Percentiles rank a stretch among this genome's conserved stretches.
phyloP scores from a whole-genome alignment of 2,797 vertebrate species.

The Acanthurus lineatus region DNA sequence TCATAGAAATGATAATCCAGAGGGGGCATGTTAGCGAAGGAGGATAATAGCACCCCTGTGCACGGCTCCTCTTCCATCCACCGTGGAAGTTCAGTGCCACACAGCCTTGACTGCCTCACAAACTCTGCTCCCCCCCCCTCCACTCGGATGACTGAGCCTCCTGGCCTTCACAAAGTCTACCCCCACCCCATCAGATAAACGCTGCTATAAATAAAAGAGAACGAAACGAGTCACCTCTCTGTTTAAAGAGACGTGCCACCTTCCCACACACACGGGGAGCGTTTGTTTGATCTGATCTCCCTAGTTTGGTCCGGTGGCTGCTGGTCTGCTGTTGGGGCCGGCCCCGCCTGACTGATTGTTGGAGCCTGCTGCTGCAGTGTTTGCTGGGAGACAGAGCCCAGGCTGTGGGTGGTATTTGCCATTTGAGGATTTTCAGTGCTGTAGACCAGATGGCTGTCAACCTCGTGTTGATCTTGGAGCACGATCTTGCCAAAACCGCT shows the following conservation, averaged over 20 bases:
- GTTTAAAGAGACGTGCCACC: conserved; percentile 71
- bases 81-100: background rate
- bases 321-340: conserved; percentile 2
- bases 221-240: conserved; percentile 65
- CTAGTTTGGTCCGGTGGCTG: conserved; percentile 32
- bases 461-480: conserved; percentile 78
- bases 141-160: conserved; percentile 57
- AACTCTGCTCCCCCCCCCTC: conserved; percentile 35
- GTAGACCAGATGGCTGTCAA: conserved; percentile 77
- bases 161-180: conserved; percentile 65
- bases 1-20: conserved; percentile 62
- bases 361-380: conserved; percentile 38
- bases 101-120: conserved; percentile 75
- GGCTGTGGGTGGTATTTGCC: conserved; percentile 72
- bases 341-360: conserved; percentile 52
- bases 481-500: conserved; percentile 48
- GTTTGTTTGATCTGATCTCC: conserved; percentile 73
- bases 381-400: conserved; percentile 46
- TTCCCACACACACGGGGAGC: conserved; percentile 44
- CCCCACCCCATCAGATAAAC: conserved; percentile 64
- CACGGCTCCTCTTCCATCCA: conserved; percentile 18
- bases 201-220: conserved; percentile 69
- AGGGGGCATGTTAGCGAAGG: conserved; percentile 60
- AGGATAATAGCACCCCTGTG: conserved; percentile 58
- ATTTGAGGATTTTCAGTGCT: conserved; percentile 64